Evolutionary conservation across 2,113 vertebrate genomes (phyloP).

Genomic region (Ginglymostoma cirratum): DNA sequence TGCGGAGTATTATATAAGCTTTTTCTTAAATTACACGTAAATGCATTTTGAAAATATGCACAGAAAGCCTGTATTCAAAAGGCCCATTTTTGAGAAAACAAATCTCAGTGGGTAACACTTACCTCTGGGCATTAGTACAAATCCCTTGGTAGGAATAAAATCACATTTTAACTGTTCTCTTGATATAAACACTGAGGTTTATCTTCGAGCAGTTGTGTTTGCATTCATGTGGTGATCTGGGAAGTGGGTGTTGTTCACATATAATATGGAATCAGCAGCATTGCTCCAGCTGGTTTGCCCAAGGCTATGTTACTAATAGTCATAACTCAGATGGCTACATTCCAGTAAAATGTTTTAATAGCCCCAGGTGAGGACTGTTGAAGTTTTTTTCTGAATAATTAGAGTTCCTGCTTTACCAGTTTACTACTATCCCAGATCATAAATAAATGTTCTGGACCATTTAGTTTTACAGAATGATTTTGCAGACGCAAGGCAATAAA

Average conservation of each 20-base stretch:
- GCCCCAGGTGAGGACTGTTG: constrained; percentile 4
- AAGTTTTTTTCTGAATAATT: constrained; percentile 3
- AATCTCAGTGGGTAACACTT: neutral
- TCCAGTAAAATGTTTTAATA: constrained; percentile 19
- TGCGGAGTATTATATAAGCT: neutral
- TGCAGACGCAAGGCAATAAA: constrained; percentile 19
- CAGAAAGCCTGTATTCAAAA: neutral
- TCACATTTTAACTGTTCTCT: neutral
- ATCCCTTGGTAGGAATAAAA: neutral
- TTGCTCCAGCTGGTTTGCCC: neutral
- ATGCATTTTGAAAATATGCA: neutral
- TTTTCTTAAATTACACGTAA: neutral
- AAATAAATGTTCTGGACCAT: constrained; percentile 15
- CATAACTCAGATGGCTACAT: neutral
- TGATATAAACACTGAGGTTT: neutral
- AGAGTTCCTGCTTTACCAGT: neutral
- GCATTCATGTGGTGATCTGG: constrained; percentile 6
- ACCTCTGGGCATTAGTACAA: neutral
- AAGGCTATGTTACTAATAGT: neutral
- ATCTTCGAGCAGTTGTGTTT: neutral
- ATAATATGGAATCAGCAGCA: neutral
- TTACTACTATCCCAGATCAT: constrained; percentile 6
- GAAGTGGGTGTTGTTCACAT: neutral
- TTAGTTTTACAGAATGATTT: constrained; percentile 33
- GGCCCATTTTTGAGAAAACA: neutral